A percentile compares a stretch with the other conserved stretches of the same genome.
phyloP scores from a whole-genome alignment of 2,113 vertebrate genomes.

The Myotis lucifugus region DNA sequence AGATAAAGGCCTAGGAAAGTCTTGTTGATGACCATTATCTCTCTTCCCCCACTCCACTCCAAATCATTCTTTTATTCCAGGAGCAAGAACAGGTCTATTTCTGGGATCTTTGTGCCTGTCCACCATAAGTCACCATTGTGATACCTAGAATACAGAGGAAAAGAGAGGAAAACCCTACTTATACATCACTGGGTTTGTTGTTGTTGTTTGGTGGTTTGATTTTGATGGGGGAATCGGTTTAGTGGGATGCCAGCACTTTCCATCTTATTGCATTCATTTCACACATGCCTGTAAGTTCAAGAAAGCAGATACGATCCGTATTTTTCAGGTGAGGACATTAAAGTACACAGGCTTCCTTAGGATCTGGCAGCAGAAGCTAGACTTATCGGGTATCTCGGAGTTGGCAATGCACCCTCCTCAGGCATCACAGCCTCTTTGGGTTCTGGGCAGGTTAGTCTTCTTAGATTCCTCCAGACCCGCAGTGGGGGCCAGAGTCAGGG shows the following conservation, averaged over 20 bases:
- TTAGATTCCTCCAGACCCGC: not conserved
- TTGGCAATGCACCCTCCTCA: not conserved
- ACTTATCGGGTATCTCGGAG: not conserved
- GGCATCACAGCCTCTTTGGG: not conserved
- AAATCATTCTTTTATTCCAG: not conserved
- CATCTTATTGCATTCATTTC: not conserved
- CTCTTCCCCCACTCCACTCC: accelerated
- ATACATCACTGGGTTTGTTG: not conserved
- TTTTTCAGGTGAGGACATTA: conserved; percentile 33
- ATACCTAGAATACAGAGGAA: not conserved
- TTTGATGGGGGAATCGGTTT: not conserved
- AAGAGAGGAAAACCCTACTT: not conserved
- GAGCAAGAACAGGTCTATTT: not conserved
- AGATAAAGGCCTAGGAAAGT: not conserved
- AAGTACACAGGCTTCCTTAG: not conserved
- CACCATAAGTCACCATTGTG: not conserved
- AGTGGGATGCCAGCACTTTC: not conserved
- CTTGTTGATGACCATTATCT: not conserved
- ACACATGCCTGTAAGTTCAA: not conserved
- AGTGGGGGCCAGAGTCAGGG: no score
- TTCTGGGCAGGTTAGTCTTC: not conserved
- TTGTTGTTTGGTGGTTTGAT: not conserved
- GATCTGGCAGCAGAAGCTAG: not conserved
- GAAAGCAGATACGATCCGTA: not conserved
- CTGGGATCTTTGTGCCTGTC: not conserved